phyloP scores from a whole-genome alignment of 2,888 invertebrate genomes.

The Diploptera punctata region DNA sequence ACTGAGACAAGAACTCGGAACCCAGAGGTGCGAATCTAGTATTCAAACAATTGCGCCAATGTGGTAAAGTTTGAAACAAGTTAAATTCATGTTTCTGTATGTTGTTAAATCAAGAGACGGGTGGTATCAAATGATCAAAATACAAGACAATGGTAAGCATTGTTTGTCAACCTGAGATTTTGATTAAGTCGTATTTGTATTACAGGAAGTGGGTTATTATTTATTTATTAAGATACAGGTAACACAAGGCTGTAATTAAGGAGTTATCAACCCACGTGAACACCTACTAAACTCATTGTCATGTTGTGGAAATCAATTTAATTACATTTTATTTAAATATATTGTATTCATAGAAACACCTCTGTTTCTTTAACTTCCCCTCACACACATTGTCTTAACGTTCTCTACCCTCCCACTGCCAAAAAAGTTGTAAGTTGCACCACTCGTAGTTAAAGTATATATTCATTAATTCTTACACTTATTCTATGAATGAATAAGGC shows the following conservation, averaged over 20 bases:
- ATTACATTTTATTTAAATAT: slow-evolving; percentile 1
- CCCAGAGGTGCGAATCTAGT: too few species aligned
- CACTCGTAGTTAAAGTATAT: neutral
- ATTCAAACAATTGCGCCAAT: too few species aligned
- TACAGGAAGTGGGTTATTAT: slow-evolving; percentile 14
- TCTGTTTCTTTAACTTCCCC: neutral
- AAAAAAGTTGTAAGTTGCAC: slow-evolving; percentile 1
- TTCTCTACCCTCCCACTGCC: neutral
- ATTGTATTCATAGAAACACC: slow-evolving; percentile 6
- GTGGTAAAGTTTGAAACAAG: too few species aligned
- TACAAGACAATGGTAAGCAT: neutral
- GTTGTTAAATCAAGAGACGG: too few species aligned
- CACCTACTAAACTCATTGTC: slow-evolving; percentile 10
- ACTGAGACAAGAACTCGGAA: too few species aligned
- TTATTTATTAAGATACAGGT: neutral
- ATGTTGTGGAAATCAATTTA: slow-evolving; percentile 21
- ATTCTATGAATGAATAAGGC: too few species aligned
- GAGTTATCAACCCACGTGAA: neutral
- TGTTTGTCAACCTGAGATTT: slow-evolving; percentile 22
- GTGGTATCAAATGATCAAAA: neutral
- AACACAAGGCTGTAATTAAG: neutral
- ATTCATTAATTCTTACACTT: too few species aligned
- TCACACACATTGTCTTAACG: neutral
- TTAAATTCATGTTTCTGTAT: too few species aligned
- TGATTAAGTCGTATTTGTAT: slow-evolving; percentile 28